These are phyloP conservation scores for Podocnemis expansa DNA, from an alignment of 2,113 vertebrate species.

Conservation along the genomic window DNA sequence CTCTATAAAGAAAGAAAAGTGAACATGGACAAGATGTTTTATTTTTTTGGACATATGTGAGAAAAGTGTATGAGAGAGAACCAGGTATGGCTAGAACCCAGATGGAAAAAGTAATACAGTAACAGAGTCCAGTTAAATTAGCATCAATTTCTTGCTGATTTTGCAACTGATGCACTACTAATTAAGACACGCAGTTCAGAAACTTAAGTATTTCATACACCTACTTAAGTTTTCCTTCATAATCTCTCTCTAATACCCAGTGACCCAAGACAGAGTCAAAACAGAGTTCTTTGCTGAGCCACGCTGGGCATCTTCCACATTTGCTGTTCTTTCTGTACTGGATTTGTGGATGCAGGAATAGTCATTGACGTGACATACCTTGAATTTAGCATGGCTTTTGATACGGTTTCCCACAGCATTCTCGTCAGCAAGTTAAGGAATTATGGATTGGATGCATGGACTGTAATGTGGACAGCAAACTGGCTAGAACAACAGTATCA, in stretches of 20 bases:
- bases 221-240: constrained; percentile 21
- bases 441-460: no score
- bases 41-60: constrained; percentile 30
- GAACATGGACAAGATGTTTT: not conserved
- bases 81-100: constrained; percentile 35
- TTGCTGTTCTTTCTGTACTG: no score
- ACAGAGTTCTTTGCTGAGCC: no score
- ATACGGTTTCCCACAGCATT: no score
- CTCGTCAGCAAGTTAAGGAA: no score
- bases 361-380: no score
- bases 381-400: no score
- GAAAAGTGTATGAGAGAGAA: constrained; percentile 57
- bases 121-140: constrained; percentile 58
- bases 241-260: not conserved
- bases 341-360: no score
- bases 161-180: constrained; percentile 11
- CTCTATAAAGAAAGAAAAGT: constrained; percentile 44
- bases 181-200: constrained; percentile 15
- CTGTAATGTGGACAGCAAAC: no score
- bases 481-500: no score
- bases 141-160: constrained; percentile 41
- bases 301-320: no score
- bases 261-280: not conserved
- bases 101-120: constrained; percentile 48
- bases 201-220: constrained; percentile 18